Percentiles rank a stretch among this genome's conserved stretches.
phyloP scores from a whole-genome alignment of 2,797 vertebrate genomes.

The Heliangelus exortis region DNA sequence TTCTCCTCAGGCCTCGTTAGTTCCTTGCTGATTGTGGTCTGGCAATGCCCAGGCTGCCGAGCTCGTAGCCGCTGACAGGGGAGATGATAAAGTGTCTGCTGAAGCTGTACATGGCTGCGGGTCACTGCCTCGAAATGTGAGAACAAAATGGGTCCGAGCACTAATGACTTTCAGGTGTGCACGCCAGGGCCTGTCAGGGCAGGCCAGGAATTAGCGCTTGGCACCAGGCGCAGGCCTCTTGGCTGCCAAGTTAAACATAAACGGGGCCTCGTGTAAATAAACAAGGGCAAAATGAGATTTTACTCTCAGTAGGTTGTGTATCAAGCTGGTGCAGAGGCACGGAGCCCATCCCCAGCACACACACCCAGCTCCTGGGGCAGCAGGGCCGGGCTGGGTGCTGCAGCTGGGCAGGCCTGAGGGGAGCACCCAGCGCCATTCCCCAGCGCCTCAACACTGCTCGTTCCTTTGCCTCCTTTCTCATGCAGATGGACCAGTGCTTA shows the following conservation, averaged over 20 bases:
- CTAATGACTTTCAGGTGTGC: conserved; percentile 79
- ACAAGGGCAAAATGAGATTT: conserved; percentile 36
- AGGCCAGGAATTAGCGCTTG: conserved; percentile 49
- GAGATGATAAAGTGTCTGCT: conserved; percentile 74
- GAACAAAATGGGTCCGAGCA: conserved; percentile 65
- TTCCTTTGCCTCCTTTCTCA: neutral
- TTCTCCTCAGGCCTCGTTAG: conserved; percentile 4
- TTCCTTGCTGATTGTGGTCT: neutral
- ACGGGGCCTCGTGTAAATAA: conserved; percentile 35
- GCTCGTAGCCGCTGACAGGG: conserved; percentile 24
- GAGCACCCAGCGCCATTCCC: neutral
- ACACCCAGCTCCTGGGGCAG: neutral
- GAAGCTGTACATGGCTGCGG: conserved; percentile 56
- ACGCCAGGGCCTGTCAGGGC: conserved; percentile 49
- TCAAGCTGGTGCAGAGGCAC: accelerated
- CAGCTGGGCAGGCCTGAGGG: neutral
- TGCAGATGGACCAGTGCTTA: neutral
- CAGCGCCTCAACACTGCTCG: neutral
- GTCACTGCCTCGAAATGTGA: conserved; percentile 76
- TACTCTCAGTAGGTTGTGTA: neutral
- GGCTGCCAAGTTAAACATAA: conserved; percentile 76
- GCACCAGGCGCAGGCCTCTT: conserved; percentile 21
- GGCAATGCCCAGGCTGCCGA: neutral
- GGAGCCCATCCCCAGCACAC: accelerated
- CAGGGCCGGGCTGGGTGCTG: neutral